Evolutionary conservation across 2,797 vertebrate species (phyloP).

Genomic region (Oreochromis mossambicus): DNA sequence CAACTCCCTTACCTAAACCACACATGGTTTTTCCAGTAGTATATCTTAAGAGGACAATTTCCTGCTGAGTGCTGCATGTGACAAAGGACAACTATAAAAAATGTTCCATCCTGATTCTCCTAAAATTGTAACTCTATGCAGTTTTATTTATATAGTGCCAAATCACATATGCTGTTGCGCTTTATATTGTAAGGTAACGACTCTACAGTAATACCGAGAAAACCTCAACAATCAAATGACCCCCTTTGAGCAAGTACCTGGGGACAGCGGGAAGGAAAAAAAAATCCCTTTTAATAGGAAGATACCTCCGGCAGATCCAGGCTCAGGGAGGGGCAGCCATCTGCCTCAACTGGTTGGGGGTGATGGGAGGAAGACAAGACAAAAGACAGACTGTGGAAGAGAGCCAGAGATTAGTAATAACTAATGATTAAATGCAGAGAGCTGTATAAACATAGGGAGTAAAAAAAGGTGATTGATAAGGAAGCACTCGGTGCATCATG

Average conservation of each 20-base stretch:
- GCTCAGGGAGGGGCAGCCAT: not conserved
- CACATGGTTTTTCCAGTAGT: not conserved
- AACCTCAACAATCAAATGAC: not conserved
- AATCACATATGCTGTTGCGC: not conserved
- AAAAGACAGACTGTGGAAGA: not conserved
- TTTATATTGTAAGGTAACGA: not conserved
- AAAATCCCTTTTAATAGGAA: not conserved
- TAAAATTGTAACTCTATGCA: not conserved
- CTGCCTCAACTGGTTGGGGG: not conserved
- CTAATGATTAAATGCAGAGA: not conserved
- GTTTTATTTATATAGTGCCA: not conserved
- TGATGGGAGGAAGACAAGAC: not conserved
- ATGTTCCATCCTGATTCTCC: not conserved
- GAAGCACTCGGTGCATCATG: not conserved
- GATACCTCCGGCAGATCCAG: not conserved
- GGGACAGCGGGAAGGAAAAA: not conserved
- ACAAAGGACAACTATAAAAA: not conserved
- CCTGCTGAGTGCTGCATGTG: not conserved
- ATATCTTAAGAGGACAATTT: not conserved
- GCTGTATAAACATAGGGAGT: not conserved
- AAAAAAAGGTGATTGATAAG: not conserved
- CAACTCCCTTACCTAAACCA: not conserved
- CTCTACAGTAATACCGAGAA: not conserved
- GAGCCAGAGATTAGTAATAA: not conserved
- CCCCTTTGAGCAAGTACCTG: not conserved